Evolutionary conservation across 1,140 invertebrate genomes (phyloP).

Genomic region (Cydia splendana): DNA sequence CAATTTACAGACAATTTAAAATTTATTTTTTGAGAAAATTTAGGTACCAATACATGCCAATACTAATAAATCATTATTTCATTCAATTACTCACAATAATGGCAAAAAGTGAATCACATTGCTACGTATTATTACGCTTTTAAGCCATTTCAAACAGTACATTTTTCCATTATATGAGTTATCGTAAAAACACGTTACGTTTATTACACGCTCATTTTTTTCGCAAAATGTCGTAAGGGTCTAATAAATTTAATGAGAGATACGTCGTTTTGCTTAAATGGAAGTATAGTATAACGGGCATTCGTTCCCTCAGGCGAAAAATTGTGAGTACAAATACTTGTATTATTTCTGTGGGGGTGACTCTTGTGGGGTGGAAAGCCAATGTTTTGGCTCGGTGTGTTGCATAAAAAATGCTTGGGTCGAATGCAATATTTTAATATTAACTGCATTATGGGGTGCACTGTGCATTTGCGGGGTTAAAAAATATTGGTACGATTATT

Average conservation of each 20-base stretch:
- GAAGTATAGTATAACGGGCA: neutral
- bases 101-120: neutral
- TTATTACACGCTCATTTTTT: neutral
- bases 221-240: neutral
- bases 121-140: neutral
- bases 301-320: conserved; percentile 53
- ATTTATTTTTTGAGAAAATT: too few species aligned
- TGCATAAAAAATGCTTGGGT: conserved; percentile 72
- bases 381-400: conserved; percentile 68
- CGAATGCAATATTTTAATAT: conserved; percentile 78
- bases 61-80: neutral
- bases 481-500: conserved; percentile 51
- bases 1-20: too few species aligned
- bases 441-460: conserved; percentile 73
- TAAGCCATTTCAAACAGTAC: conserved; percentile 10
- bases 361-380: conserved; percentile 60
- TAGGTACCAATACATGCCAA: too few species aligned
- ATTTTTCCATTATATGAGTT: conserved; percentile 17
- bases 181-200: conserved; percentile 19
- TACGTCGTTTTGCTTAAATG: neutral
- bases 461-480: conserved; percentile 60
- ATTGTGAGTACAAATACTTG: conserved; percentile 73
- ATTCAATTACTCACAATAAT: conserved; percentile 14
- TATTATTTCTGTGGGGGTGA: conserved; percentile 73
- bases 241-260: neutral